Base-by-base conservation (phyloP, 2,797 vertebrate genomes). In the Cercopithecus mitis region DNA sequence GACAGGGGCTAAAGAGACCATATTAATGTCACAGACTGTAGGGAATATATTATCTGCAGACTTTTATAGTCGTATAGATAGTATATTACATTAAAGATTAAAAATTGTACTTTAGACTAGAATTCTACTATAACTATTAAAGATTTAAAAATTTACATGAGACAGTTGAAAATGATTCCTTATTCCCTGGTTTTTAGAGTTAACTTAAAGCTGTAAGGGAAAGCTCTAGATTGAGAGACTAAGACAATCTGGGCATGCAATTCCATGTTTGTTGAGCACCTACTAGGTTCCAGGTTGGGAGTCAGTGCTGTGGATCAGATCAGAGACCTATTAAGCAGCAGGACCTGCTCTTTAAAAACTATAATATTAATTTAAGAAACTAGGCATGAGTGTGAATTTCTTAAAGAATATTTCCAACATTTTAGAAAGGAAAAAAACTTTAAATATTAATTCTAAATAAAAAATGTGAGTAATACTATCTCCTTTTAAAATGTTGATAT, bases 51-150 rank as follows among this genome's bases (percentile, higher is more conserved):
- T 86, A 43, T 82, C 72, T 90, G 24, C 25, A 88, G 36, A 79
- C 7, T 10, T 80, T 36, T 81, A 70, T 64, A 72, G 73, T 79
- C 58, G 6, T 24, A 88, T 27, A 81, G n/a, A 61, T 45, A 75
- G 11, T 24, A 9, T 72, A 85, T 73, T 95, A 64, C 64, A 75
- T 45, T 90, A 88, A 82, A 95, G 15, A 75, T 80, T 15, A 43
- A 41, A 92, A 79, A 52, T 52, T 76, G 45, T 39, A 55, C 72
- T 87, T 89, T 93, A 80, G 39, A 15, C 43, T 88, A 57, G 22
- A 96, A 55, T 88, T 96, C 67, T 90, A 61, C 5, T 50, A 57
- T 64, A n/a, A 87, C 30, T 39, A 67, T 83, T 89, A 83, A 70
- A 85, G 75, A 5, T 55, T 36, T 77, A n/a, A 20, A 93, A 77